phyloP scores from a whole-genome alignment of 2,888 invertebrate genomes.

The Rhingia rostrata region DNA sequence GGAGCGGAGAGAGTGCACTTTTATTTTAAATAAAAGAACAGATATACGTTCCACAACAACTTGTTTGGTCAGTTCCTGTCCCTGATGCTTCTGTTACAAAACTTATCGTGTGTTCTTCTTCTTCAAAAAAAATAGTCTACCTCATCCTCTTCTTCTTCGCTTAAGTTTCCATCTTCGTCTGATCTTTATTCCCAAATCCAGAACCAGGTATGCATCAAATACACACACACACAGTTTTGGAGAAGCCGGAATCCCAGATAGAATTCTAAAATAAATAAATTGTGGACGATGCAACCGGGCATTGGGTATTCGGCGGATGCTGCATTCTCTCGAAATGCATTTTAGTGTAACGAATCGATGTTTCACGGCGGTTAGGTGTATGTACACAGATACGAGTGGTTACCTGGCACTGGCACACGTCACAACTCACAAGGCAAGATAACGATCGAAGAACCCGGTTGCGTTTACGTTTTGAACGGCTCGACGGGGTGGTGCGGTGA shows the following conservation, averaged over 20 bases:
- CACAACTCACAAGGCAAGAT: too few relatives aligned
- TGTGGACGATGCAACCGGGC: slow-evolving; percentile 35
- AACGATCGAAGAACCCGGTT: too few relatives aligned
- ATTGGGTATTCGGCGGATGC: slow-evolving; percentile 30
- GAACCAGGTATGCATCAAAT: slow-evolving; percentile 24
- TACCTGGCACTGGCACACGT: slow-evolving; percentile 55
- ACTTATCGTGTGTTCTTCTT: slow-evolving; percentile 36
- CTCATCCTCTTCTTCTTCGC: slow-evolving; percentile 5
- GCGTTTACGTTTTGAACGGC: too few relatives aligned
- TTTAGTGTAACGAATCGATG: slow-evolving; percentile 67
- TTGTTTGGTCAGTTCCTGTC: slow-evolving; percentile 69
- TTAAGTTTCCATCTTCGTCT: neutral
- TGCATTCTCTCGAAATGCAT: slow-evolving; percentile 38
- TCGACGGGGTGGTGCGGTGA: neutral
- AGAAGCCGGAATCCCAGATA: slow-evolving; percentile 25
- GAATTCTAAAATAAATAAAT: slow-evolving; percentile 57
- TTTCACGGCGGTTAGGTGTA: slow-evolving; percentile 15
- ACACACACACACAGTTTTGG: slow-evolving; percentile 1
- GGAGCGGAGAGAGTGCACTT: neutral
- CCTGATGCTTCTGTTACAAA: slow-evolving; percentile 28
- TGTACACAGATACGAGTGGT: neutral
- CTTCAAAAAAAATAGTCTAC: neutral
- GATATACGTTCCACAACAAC: slow-evolving; percentile 70
- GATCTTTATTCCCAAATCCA: slow-evolving; percentile 24
- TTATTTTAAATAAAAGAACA: slow-evolving; percentile 54